Evolutionary conservation across 2,888 invertebrate genomes (phyloP), one percentile per base, ranked within the genome.

Genomic region (Bruchidius siliquastri): DNA sequence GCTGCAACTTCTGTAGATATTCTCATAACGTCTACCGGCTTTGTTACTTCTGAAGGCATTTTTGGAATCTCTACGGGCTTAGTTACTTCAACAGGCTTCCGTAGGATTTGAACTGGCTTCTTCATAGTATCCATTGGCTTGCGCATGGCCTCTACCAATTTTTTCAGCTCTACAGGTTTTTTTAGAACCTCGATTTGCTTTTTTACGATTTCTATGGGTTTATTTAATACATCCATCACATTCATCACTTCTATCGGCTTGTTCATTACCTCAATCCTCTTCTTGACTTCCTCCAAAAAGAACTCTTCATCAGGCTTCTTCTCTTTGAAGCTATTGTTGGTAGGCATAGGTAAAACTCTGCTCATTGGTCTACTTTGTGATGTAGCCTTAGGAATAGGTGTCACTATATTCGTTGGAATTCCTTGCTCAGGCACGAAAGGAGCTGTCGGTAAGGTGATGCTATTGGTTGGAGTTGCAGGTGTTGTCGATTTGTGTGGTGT

Each of bases 321-420:
- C 76, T 89, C 88, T 83, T 81, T 81, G 67, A 77, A 75, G 67
- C 90, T 89, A 10, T 89, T 89, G 72, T 91, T 90, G 76, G 93
- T 92, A 81, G 93, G 94, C 89, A 94, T 91, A 13, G 94, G 94
- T 72, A 94, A 83, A 0, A 94, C 94, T 76, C 94, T 89, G 83
- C 93, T 94, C 89, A 94, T 94, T 68, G 94, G 94, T 74, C 94
- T 88, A 85, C 87, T 87, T 72, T 84, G 84, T 13, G 79, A 78
- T 20, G 82, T 77, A 13, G 87, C 83, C 0, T 81, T 77, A 70
- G 89, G 89, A 72, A 92, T 90, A 0, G 93, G 93, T 82, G 91
- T 92, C 0, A 93, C 93, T 72, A 93, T 91, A 83, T 92, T 93
- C 18, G 92, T 92, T 21, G 92, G 92, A 80, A 92, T 90, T 80